Conservation (phyloP, 2,113 vertebrate genomes). For the Neofelis nebulosa region DNA sequence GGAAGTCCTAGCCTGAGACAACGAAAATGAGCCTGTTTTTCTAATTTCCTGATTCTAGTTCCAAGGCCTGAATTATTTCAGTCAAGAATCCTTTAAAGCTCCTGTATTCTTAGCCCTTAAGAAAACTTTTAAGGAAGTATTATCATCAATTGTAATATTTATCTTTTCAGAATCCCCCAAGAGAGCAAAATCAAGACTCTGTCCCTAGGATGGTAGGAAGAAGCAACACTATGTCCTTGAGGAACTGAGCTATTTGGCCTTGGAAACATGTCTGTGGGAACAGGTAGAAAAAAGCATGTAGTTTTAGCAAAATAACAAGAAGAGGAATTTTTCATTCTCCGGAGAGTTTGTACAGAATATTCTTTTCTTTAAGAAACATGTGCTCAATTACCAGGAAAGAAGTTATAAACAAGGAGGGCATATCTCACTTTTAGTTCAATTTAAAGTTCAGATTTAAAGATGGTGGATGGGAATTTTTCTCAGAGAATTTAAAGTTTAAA, state of each 20-base stretch:
- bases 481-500: not conserved
- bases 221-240: not conserved
- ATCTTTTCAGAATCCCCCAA: not conserved
- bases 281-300: not conserved
- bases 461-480: not conserved
- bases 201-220: not conserved
- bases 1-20: not conserved
- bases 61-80: not conserved
- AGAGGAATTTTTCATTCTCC: not conserved
- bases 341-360: not conserved
- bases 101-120: not conserved
- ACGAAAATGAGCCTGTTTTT: not conserved
- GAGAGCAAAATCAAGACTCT: not conserved
- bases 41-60: not conserved
- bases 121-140: not conserved
- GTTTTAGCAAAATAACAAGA: not conserved
- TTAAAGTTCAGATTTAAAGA: not conserved
- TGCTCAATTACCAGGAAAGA: not conserved
- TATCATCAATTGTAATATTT: not conserved
- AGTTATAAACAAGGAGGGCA: not conserved
- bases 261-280: not conserved
- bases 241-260: not conserved
- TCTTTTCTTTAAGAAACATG: not conserved
- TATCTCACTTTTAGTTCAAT: not conserved
- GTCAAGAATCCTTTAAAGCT: not conserved